Percentiles rank a stretch among this genome's conserved stretches.
Conservation (phyloP, 2,888 invertebrate genomes). For the Tigriopus californicus region DNA sequence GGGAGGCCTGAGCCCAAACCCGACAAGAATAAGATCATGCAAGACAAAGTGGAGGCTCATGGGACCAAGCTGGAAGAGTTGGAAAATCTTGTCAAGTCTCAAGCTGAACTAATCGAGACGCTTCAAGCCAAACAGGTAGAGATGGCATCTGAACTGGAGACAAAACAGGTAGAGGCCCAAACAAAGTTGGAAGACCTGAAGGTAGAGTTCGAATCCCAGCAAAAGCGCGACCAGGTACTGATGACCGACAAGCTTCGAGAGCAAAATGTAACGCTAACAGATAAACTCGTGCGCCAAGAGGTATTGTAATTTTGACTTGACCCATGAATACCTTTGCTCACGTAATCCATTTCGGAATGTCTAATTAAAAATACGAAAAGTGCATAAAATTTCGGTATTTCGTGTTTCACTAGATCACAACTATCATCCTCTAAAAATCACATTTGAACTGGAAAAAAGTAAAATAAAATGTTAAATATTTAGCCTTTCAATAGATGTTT, state of each 20-base stretch:
- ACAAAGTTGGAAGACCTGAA: not conserved
- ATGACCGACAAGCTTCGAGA: not conserved
- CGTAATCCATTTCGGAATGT: no score
- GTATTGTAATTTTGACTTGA: no score
- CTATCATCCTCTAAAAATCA: no score
- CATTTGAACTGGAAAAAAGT: no score
- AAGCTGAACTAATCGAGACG: constrained; percentile 1
- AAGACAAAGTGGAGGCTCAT: constrained; percentile 9
- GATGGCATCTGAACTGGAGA: not conserved
- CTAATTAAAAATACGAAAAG: no score
- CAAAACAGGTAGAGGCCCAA: not conserved
- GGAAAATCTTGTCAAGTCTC: constrained; percentile 2
- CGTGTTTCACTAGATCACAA: no score
- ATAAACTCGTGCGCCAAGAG: no score
- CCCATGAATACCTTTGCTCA: no score
- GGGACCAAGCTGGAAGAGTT: constrained; percentile 11
- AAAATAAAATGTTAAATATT: no score
- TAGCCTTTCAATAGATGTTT: no score
- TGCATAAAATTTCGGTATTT: no score
- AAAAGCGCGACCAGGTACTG: not conserved
- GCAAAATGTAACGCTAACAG: no score
- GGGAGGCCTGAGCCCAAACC: constrained; percentile 1
- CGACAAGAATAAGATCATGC: constrained; percentile 9
- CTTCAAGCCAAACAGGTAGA: constrained; percentile 12
- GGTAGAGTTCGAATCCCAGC: not conserved